Evolutionary conservation across 2,113 vertebrate genomes (phyloP), one percentile per base, ranked within the genome.

Genomic region (Crotophaga sulcirostris): DNA sequence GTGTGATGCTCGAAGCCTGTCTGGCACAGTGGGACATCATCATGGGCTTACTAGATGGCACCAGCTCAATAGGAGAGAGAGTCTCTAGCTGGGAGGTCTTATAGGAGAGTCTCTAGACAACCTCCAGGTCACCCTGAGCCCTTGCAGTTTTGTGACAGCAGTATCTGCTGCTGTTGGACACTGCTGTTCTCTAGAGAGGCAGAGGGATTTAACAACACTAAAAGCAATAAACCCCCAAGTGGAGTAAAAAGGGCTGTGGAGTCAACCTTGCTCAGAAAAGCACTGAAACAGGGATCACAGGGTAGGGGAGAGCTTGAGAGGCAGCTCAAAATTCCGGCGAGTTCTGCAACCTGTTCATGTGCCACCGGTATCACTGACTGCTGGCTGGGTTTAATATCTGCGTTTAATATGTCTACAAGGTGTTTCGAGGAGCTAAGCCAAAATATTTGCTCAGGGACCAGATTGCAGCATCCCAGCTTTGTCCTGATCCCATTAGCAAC

Each of bases 331-430:
- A 75, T 33, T 29, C 29, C 3, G 0, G 7, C 0, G 3, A 45
- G 19, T n/a, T 90, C 78, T 62, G 25, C n/a, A 74, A 15, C 31
- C 60, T 38, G 10, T 42, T 82, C 20, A 45, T 12, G 5, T 34
- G 56, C 33, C 16, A 2, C 28, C n/a, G 34, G 17, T 44, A 45
- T 21, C 0, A 0, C 29, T 31, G 20, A 45, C 34, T 64, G 86
- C 13, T 1, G 1, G 34, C 8, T 0, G 0, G 25, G n/a, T n/a
- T n/a, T n/a, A n/a, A n/a, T 68, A 17, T 55, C 72, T 33, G n/a
- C 21, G 11, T 87, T 84, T 84, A 77, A 81, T 16, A 36, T 9
- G 29, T 84, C 24, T 49, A 11, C 1, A 0, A 14, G 7, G 14
- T 72, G 62, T 63, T 79, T 66, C 0, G 47, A 67, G 56, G 29